Evolutionary conservation across 2,888 invertebrate genomes (phyloP).

Genomic region (Eupithecia subfuscata): DNA sequence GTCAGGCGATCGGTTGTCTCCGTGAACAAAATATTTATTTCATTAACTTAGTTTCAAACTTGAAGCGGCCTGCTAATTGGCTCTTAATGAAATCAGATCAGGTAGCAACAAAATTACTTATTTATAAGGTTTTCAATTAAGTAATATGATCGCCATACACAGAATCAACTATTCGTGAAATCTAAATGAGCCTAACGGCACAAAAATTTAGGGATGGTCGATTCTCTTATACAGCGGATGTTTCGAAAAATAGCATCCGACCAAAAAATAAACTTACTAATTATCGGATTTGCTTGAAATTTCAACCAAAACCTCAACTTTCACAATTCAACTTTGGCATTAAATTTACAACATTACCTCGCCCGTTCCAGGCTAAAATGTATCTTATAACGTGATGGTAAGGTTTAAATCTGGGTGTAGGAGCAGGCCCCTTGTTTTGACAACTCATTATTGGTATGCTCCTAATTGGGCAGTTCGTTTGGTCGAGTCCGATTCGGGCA

Average conservation of each 20-base stretch:
- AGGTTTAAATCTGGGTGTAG: constrained; percentile 43
- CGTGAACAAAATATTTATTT: neutral
- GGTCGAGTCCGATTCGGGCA: constrained; percentile 53
- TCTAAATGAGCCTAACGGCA: neutral
- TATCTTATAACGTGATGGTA: constrained; percentile 51
- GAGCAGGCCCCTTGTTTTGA: constrained; percentile 75
- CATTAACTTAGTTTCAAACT: neutral
- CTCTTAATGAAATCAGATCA: constrained; percentile 5
- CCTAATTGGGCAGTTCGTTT: constrained; percentile 73
- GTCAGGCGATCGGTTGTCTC: neutral
- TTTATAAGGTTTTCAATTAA: constrained; percentile 11
- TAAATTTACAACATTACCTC: constrained; percentile 58
- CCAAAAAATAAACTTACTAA: constrained; percentile 65
- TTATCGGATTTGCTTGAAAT: constrained; percentile 75
- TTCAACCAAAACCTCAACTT: constrained; percentile 70
- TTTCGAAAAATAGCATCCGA: constrained; percentile 22
- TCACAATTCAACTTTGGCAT: constrained; percentile 80
- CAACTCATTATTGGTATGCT: constrained; percentile 79
- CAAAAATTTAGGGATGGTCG: neutral
- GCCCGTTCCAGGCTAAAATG: constrained; percentile 43
- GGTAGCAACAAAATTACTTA: constrained; percentile 3
- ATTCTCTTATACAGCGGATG: neutral
- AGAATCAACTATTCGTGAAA: neutral
- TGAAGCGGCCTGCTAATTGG: constrained; percentile 5
- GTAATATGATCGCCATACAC: neutral